Percentiles rank a stretch among this genome's conserved stretches.
Conservation (phyloP, 2,113 vertebrate genomes). For the Sander vitreus region DNA sequence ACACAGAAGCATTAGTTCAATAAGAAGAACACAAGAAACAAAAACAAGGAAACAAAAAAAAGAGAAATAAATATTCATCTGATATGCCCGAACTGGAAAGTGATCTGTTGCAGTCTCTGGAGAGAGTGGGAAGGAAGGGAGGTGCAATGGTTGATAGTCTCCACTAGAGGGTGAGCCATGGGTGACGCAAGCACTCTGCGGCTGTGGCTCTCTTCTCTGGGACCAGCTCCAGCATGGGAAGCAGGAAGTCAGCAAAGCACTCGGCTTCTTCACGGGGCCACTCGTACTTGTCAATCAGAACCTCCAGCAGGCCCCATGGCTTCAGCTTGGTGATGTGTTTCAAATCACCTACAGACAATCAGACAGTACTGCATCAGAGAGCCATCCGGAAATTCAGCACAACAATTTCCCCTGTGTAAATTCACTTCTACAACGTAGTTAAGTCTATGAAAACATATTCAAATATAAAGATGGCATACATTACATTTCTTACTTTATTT, state of each 20-base stretch:
- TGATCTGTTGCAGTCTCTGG: conserved; percentile 86
- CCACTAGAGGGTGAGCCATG: conserved; percentile 92
- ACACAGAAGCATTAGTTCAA: conserved; percentile 75
- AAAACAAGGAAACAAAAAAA: conserved; percentile 60
- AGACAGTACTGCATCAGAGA: background rate
- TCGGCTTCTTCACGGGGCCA: conserved; percentile 94
- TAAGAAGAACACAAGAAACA: conserved; percentile 63
- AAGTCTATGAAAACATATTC: background rate
- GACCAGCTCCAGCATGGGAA: conserved; percentile 96
- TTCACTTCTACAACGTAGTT: background rate
- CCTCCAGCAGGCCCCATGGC: conserved; percentile 97
- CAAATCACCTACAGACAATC: conserved; percentile 88
- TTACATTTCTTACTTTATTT: background rate
- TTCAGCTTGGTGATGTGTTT: conserved; percentile 99
- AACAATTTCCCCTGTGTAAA: background rate
- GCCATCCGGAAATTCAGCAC: background rate
- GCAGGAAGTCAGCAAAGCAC: conserved; percentile 94
- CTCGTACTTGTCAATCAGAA: conserved; percentile 96
- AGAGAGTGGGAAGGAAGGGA: conserved; percentile 47
- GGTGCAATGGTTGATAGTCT: conserved; percentile 47
- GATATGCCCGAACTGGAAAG: conserved; percentile 84
- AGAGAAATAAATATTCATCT: conserved; percentile 82
- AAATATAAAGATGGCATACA: background rate
- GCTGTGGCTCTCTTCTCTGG: conserved; percentile 97
- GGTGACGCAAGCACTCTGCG: conserved; percentile 93